A percentile compares a stretch with the other conserved stretches of the same genome.
Evolutionary conservation across 23 tunicate species (phyloP).

Genomic region (Halocynthia roretzi): DNA sequence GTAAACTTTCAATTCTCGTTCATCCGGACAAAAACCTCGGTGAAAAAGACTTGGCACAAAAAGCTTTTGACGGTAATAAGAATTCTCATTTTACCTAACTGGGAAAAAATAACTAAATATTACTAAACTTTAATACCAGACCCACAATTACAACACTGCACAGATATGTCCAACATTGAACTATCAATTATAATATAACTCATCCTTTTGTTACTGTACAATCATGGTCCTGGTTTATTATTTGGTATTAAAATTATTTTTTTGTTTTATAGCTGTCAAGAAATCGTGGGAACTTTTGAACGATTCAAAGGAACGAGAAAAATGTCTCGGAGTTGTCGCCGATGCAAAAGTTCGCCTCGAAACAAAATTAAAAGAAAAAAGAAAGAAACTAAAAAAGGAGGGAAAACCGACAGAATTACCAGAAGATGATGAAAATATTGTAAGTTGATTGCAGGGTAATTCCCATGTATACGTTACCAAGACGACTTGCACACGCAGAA

Average conservation of each 20-base stretch:
- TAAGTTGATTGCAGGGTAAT: slow-evolving; percentile 10
- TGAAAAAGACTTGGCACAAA: slow-evolving; percentile 79
- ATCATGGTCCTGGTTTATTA: too few species aligned
- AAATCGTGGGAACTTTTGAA: slow-evolving; percentile 90
- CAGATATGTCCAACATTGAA: too few species aligned
- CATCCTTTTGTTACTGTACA: too few species aligned
- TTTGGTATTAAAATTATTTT: slow-evolving; percentile 3
- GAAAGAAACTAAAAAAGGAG: slow-evolving; percentile 78
- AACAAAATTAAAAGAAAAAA: slow-evolving; percentile 43
- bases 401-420: slow-evolving; percentile 57
- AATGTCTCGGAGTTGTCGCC: slow-evolving; percentile 89
- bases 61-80: slow-evolving; percentile 72
- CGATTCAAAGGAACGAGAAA: slow-evolving; percentile 59
- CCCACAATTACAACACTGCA: too few species aligned
- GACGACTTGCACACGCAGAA: too few species aligned
- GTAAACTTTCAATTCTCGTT: slow-evolving; percentile 88
- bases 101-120: neutral
- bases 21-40: slow-evolving; percentile 95
- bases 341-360: slow-evolving; percentile 93
- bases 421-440: slow-evolving; percentile 55
- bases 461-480: too few species aligned
- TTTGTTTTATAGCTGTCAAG: slow-evolving; percentile 77
- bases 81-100: neutral
- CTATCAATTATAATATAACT: too few species aligned
- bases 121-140: too few species aligned